Evolutionary conservation across 2,113 vertebrate genomes (phyloP).

Genomic region (Poeciliopsis occidentalis): DNA sequence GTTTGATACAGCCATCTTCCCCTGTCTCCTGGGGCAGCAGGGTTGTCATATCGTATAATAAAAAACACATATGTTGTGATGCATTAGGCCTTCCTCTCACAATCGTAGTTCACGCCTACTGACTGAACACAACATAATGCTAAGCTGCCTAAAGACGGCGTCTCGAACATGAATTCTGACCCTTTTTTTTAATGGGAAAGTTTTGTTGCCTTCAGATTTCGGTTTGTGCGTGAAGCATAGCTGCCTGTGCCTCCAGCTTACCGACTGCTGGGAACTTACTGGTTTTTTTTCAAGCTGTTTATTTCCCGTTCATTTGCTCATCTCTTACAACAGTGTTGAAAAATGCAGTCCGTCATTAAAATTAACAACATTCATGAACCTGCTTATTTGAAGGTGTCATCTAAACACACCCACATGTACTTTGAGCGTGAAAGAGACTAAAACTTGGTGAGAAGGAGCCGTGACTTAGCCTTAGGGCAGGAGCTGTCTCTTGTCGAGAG

Average conservation of each 20-base stretch:
- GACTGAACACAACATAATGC: too few species aligned
- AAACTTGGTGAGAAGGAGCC: constrained; percentile 28
- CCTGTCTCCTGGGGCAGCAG: constrained; percentile 42
- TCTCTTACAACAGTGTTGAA: background rate
- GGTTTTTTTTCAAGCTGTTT: constrained; percentile 55
- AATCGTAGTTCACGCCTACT: too few species aligned
- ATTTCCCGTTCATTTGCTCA: background rate
- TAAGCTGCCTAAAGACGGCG: too few species aligned
- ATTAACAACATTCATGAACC: background rate
- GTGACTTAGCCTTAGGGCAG: too few species aligned
- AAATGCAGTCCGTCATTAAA: background rate
- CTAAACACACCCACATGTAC: constrained; percentile 31
- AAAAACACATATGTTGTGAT: constrained; percentile 53
- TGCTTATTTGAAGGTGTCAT: background rate
- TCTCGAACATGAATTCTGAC: background rate
- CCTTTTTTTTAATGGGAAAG: background rate
- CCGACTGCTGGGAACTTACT: constrained; percentile 53
- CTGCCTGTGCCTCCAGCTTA: constrained; percentile 57
- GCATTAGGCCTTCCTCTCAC: too few species aligned
- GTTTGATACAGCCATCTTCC: constrained; percentile 51
- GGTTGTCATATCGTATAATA: constrained; percentile 63
- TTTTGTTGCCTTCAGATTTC: constrained; percentile 6
- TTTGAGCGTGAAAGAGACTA: constrained; percentile 26
- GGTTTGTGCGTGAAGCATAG: constrained; percentile 13
- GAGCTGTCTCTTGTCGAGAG: too few species aligned